These are phyloP conservation scores for Pharmacophagus antenor DNA, from an alignment of 2,888 invertebrate genomes.

Conservation along the genomic window DNA sequence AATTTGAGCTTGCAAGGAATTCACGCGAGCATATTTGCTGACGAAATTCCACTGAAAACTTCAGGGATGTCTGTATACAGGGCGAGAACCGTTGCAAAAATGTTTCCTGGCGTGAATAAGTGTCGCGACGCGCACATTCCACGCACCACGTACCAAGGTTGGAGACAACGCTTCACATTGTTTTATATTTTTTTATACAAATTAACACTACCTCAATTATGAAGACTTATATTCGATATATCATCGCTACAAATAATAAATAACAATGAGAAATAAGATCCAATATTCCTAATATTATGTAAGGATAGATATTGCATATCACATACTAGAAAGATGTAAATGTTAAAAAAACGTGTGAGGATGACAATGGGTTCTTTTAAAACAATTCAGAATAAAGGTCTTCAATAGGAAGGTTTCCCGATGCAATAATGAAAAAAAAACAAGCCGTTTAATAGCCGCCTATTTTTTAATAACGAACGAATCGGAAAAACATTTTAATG, in stretches of 20 bases:
- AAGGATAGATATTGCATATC: no score
- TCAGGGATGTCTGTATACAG: conserved; percentile 36
- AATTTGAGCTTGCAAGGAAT: conserved; percentile 43
- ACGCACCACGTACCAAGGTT: conserved; percentile 46
- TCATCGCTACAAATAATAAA: neutral
- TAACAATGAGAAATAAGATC: no score
- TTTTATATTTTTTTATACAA: conserved; percentile 48
- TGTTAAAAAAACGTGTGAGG: no score
- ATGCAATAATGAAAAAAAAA: no score
- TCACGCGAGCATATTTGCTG: conserved; percentile 36
- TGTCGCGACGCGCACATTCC: conserved; percentile 60
- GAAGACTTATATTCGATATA: neutral
- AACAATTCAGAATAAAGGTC: no score
- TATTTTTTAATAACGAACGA: no score
- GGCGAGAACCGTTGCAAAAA: conserved; percentile 46
- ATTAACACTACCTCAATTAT: conserved; percentile 36
- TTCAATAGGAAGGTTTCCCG: no score
- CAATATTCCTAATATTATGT: no score
- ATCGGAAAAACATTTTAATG: no score
- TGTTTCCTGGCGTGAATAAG: conserved; percentile 72
- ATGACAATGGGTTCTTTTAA: no score
- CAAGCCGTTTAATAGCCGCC: no score
- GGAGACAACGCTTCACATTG: conserved; percentile 48
- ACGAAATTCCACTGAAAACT: conserved; percentile 38
- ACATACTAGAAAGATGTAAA: no score